A percentile compares a stretch with the other conserved stretches of the same genome.
These are phyloP conservation scores for Chaetops frenatus DNA, from an alignment of 2,113 vertebrate genomes.

Conservation along the genomic window DNA sequence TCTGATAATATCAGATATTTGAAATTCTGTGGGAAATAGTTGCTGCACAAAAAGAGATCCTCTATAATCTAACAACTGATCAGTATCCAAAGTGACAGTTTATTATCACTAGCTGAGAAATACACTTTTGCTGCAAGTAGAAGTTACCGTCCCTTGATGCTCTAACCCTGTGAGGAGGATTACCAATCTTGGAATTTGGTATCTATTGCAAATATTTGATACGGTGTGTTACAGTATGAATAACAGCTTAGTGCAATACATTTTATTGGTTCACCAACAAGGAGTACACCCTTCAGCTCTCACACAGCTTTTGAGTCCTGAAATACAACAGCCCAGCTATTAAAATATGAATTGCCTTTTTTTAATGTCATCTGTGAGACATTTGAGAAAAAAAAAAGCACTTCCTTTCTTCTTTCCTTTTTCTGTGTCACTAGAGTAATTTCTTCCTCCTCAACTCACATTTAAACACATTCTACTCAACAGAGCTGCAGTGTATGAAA, in stretches of 20 bases:
- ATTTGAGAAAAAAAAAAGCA: neutral
- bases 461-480: neutral
- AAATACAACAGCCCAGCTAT: neutral
- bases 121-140: neutral
- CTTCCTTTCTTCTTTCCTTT: neutral
- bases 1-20: neutral
- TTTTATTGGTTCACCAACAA: neutral
- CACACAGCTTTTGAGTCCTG: neutral
- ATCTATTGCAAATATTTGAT: neutral
- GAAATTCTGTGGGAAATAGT: neutral
- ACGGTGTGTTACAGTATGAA: neutral
- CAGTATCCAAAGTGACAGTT: neutral
- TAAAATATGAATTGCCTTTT: neutral
- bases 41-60: neutral
- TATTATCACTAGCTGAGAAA: neutral
- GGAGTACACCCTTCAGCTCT: neutral
- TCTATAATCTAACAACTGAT: neutral
- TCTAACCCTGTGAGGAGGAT: neutral
- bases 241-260: neutral
- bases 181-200: neutral
- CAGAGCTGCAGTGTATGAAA: neutral
- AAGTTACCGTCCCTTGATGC: neutral
- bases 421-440: neutral
- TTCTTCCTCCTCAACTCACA: neutral
- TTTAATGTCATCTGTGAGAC: neutral